Base-by-base conservation (phyloP, 64 coral and sea anemone species). In the Dendronephthya gigantea region DNA sequence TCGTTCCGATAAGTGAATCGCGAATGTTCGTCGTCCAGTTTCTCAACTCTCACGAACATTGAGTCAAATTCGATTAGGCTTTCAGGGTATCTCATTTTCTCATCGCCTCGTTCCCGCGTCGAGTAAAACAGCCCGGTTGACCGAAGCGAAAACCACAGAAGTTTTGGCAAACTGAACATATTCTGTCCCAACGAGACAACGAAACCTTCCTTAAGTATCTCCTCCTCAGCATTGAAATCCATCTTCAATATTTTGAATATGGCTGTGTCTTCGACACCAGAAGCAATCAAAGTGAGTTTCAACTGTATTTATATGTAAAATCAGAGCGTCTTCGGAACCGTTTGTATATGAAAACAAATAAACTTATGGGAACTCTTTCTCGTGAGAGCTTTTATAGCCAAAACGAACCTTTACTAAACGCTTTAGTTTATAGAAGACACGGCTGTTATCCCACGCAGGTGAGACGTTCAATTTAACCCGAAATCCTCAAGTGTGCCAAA, bases 121-220 rank as follows among this genome's bases (percentile, higher is more conserved):
- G 72, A 79, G 29, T 79, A 79, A 10, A 79, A 79, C 15, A 79
- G 36, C 0, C 72, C 72, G 29, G 27, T 79, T 4, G 72, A 36
- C 37, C 72, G 72, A 14, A 79, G 13, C 8, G 72, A 79, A 29
- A 79, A 79, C 72, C 72, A 79, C 9, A 36, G 8, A 29, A 79
- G 29, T 79, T 79, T 79, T 4, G 72, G 72, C 36, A 79, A 34
- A 79, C 72, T 79, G 36, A 79, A 79, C 72, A 79, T 34, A 19
- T 79, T 79, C 15, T 79, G 72, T 19, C 72, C 72, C 7, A 79
- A 19, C 13, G 72, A 36, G 1, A 79, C 72, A 34, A 79, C 36
- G 36, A 79, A 39, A 33, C 72, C 72, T 35, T 79, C 72, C 29
- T 39, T 34, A 33, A 79, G 30, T 28, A 79, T 9, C 1, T 79